Evolutionary conservation across 2,113 vertebrate genomes (phyloP), one percentile per base, ranked within the genome.

Genomic region (Megaptera novaeangliae): DNA sequence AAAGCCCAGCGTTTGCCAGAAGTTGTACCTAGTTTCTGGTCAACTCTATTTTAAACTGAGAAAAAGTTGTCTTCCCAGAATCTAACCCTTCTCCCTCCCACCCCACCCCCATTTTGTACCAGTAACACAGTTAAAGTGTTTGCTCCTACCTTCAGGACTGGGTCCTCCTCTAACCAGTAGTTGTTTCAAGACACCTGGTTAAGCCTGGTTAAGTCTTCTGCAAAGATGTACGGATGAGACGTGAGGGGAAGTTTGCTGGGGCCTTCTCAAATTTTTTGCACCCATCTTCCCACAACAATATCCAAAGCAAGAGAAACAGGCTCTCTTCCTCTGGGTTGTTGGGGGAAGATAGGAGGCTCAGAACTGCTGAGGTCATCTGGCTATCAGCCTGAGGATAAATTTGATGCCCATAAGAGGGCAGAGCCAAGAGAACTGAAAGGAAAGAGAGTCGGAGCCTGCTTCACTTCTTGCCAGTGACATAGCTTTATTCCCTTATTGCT

Each of bases 221-320:
- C 8, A 86, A 81, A 41, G 29, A 41, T 41, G 39, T 27, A 75
- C 17, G 8, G 81, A 72, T n/a, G 29, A 86, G 44, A 88, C 14
- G 6, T 63, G 68, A 91, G 3, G 31, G 39, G 6, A 85, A 66
- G 21, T 81, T 92, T 71, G n/a, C 63, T 61, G 46, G 36, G 61
- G 27, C 12, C 20, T 85, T 88, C 74, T 81, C 59, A 55, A 17
- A 63, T 39, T 52, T 69, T 93, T 61, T 75, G 34, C 36, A 57
- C 39, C 81, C 29, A 10, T 94, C 55, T 97, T 96, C 68, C 34
- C 29, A 83, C 44, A 77, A 23, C 39, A 89, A 15, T 61, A 94
- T 92, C 69, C 77, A 82, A 88, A 96, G 81, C 41, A 96, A 88
- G 74, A 91, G 17, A 95, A 86, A 66, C 31, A 75, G 29, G 49